Evolutionary conservation across 1,140 invertebrate species (phyloP), one percentile per base, ranked within the genome.

Genomic region (Bombus confusus): DNA sequence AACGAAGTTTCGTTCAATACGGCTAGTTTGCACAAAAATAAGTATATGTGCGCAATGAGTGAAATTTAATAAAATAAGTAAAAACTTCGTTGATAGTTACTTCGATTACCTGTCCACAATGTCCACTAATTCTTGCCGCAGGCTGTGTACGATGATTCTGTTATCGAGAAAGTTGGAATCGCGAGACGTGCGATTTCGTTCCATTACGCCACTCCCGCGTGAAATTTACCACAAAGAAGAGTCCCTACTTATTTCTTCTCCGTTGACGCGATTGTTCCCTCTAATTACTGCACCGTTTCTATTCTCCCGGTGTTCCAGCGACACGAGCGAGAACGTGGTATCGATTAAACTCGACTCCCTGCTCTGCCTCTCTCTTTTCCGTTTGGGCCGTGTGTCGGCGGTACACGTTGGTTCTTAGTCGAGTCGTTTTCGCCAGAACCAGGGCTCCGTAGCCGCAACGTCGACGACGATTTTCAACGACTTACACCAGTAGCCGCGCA

Each of bases 301-400:
- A 59, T 41, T 69, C n/a, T 1, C 43, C n/a, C 41, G 66, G 57
- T 77, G 52, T 83, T 83, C 41, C 80, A 37, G 28, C 37, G 47
- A n/a, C 82, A 37, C 10, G n/a, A 62, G 39, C 64, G 47, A 76
- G 79, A 82, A 79, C 52, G 57, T 39, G 80, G 25, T 89, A 89
- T 89, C 88, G 87, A 89, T 89, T 88, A 86, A 85, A 88, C 80
- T 75, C 41, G 59, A 22, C 31, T 39, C 31, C 18, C n/a, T 15
- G 22, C 25, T n/a, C 0, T 52, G 13, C 34, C 3, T 15, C 3
- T 13, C 64, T 34, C 0, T 15, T 37, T 47, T 25, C 15, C 12
- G 37, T 10, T 62, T 64, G 8, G 0, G 4, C 2, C 15, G n/a
- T 22, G 13, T 6, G 13, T 25, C 22, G 15, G 15, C 25, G 69